Percentiles rank a stretch among this genome's conserved stretches.
Conservation (phyloP, 92 coral and sea anemone genomes). For the Siderastrea radians region DNA sequence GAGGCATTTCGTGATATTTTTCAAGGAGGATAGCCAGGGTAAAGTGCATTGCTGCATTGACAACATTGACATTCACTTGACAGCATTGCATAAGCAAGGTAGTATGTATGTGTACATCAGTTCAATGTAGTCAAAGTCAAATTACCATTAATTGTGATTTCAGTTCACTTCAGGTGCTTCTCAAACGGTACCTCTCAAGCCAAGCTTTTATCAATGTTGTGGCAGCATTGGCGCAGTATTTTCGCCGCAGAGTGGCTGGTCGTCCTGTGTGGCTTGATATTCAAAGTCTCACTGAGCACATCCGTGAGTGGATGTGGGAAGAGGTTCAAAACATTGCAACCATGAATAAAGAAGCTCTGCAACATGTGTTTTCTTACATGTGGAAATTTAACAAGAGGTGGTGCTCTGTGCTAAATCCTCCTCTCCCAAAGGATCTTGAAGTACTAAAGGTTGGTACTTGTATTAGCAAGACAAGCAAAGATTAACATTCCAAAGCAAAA, state of each 20-base stretch:
- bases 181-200: conserved; percentile 91
- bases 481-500: too few relatives aligned
- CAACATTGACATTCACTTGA: too few relatives aligned
- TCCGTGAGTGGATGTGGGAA: conserved; percentile 83
- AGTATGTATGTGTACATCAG: too few relatives aligned
- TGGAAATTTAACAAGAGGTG: conserved; percentile 90
- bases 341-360: conserved; percentile 81
- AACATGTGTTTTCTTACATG: conserved; percentile 74
- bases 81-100: too few relatives aligned
- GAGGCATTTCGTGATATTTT: too few relatives aligned
- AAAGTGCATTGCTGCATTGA: too few relatives aligned
- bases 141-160: background rate
- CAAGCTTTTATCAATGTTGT: conserved; percentile 94
- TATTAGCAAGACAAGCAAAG: too few relatives aligned
- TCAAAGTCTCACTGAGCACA: conserved; percentile 68
- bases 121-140: too few relatives aligned
- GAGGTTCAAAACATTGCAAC: conserved; percentile 87
- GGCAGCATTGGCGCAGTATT: conserved; percentile 88
- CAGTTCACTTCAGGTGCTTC: conserved; percentile 90
- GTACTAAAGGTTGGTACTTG: conserved; percentile 76
- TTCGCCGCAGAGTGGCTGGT: conserved; percentile 72
- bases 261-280: conserved; percentile 73
- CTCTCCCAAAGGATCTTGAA: conserved; percentile 82
- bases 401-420: conserved; percentile 70
- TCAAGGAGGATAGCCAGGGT: too few relatives aligned